Evolutionary conservation across 2,888 invertebrate genomes (phyloP).

Genomic region (Spilarctia lutea): DNA sequence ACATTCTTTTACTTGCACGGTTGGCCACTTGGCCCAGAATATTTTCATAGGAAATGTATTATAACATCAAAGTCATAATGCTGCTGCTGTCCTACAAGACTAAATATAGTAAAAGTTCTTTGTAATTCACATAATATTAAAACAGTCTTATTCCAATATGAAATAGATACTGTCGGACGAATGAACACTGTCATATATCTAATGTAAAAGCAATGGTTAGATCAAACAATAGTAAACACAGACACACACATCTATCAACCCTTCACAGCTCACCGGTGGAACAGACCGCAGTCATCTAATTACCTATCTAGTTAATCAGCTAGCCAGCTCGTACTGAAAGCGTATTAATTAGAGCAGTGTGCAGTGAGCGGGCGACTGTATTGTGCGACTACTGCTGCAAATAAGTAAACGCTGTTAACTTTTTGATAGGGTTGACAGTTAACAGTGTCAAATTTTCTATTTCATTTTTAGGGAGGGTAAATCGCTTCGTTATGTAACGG

Average conservation of each 20-base stretch:
- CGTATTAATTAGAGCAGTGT: slow-evolving; percentile 73
- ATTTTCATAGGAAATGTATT: not conserved
- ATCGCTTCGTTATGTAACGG: no score
- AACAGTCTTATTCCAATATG: not conserved
- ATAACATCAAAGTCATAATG: not conserved
- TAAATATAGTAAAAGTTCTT: no score
- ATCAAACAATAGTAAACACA: slow-evolving; percentile 13
- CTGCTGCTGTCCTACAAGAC: not conserved
- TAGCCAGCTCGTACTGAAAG: slow-evolving; percentile 60
- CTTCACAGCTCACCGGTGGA: slow-evolving; percentile 20
- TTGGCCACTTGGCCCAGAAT: not conserved
- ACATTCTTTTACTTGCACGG: not conserved
- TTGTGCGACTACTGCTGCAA: slow-evolving; percentile 69
- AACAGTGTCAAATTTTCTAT: not conserved
- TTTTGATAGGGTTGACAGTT: slow-evolving; percentile 62
- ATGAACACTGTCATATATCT: not conserved
- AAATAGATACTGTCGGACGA: not conserved
- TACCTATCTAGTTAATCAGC: slow-evolving; percentile 55
- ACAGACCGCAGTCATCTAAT: slow-evolving; percentile 53
- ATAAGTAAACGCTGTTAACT: slow-evolving; percentile 82
- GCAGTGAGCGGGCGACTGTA: slow-evolving; percentile 66
- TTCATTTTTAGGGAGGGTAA: no score
- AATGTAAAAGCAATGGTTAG: not conserved
- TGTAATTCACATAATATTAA: not conserved
- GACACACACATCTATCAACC: slow-evolving; percentile 15